Evolutionary conservation across 2,888 invertebrate species (phyloP).

Genomic region (Platycnemis pennipes): DNA sequence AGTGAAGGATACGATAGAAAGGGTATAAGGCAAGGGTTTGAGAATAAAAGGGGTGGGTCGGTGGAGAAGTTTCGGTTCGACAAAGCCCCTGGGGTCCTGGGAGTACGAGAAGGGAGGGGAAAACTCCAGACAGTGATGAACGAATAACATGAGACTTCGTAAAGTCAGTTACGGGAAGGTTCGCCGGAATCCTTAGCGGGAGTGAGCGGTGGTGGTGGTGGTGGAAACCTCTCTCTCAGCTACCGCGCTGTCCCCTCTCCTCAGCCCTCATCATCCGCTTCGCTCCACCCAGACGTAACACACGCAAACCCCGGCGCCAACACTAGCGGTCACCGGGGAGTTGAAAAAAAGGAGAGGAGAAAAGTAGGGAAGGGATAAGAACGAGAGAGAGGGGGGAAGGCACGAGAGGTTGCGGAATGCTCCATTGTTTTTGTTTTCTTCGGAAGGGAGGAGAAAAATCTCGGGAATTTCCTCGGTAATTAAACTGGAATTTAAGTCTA

Average conservation of each 20-base stretch:
- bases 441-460: not conserved
- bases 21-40: not conserved
- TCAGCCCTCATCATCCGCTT: not conserved
- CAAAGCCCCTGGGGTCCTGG: conserved; percentile 5
- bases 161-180: conserved; percentile 17
- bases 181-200: not conserved
- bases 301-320: not conserved
- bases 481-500: conserved; percentile 31
- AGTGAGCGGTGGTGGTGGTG: too few relatives aligned
- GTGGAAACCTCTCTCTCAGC: not conserved
- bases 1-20: not conserved
- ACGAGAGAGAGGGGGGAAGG: too few relatives aligned
- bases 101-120: not conserved
- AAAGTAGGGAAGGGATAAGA: too few relatives aligned
- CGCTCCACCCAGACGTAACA: not conserved
- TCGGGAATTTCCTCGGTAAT: conserved; percentile 14
- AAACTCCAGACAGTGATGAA: conserved; percentile 46
- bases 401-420: not conserved
- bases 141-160: conserved; percentile 46
- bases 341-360: not conserved
- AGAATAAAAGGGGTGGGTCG: not conserved
- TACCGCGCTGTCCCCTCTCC: not conserved
- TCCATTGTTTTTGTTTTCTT: not conserved
- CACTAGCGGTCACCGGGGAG: not conserved
- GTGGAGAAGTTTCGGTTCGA: conserved; percentile 20